Percentiles rank a stretch among this genome's conserved stretches.
Evolutionary conservation across 2,113 vertebrate genomes (phyloP).

Genomic region (Stegostoma tigrinum): DNA sequence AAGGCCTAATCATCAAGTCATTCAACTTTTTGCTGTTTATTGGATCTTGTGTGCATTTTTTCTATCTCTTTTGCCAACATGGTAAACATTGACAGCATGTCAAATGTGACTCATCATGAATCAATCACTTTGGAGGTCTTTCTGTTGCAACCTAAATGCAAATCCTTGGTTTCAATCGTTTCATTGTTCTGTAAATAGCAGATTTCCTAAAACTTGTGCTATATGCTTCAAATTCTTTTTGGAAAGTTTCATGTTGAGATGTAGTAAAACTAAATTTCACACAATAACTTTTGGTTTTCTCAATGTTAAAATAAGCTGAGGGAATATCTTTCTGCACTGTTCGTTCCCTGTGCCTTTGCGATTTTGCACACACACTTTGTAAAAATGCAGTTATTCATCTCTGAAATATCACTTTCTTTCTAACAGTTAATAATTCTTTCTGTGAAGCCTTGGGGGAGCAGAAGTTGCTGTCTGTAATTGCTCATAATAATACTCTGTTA

Average conservation of each 20-base stretch:
- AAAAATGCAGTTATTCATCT: background rate
- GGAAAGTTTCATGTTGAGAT: background rate
- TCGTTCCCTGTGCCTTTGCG: background rate
- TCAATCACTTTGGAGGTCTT: background rate
- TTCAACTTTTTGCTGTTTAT: background rate
- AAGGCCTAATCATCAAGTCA: background rate
- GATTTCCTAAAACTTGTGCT: background rate
- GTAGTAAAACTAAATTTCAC: background rate
- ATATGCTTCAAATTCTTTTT: background rate
- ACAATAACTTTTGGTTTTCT: background rate
- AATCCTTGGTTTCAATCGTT: background rate
- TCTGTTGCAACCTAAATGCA: background rate
- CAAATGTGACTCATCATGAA: background rate
- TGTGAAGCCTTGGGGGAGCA: background rate
- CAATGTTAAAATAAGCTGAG: background rate
- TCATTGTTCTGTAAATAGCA: background rate
- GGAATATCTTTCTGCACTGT: background rate
- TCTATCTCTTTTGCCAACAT: background rate
- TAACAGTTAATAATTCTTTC: slow-evolving; percentile 10
- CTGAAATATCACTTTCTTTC: background rate
- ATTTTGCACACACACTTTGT: background rate
- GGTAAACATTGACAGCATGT: background rate
- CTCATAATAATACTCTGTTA: slow-evolving; percentile 13
- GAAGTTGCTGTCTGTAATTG: slow-evolving; percentile 18
- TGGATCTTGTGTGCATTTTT: background rate